Evolutionary conservation across 2,888 invertebrate genomes (phyloP), one percentile per base, ranked within the genome.

Genomic region (Mimumesa dahlbomi): DNA sequence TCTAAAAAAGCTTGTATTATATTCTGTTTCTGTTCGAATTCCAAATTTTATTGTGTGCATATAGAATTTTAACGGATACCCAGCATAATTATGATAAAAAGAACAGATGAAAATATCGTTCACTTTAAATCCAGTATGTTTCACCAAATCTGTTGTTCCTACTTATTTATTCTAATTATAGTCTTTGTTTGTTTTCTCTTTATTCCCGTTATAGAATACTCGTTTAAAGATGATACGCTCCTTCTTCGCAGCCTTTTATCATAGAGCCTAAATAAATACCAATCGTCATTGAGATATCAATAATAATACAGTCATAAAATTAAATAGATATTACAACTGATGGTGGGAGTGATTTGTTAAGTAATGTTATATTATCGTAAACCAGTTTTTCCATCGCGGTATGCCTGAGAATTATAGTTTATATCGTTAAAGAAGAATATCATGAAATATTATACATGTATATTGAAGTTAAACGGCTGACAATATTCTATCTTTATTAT

Each of bases 221-320:
- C 11, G 38, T 58, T 65, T 36, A 57, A 64, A 59, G 48, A 66
- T 43, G 53, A 61, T 64, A 57, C 63, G 65, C 79, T 79, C 78
- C 79, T 79, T 79, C 73, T 79, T 79, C 62, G 29, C 59, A 76
- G 78, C 78, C 78, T 79, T 77, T 76, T 72, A 76, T 57, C 40
- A 79, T 76, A 76, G 79, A 74, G 79, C 79, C 79, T 79, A 79
- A 79, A 52, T 54, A 63, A 61, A 69, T 57, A 61, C 42, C 45
- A 59, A 66, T 78, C 67, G 73, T 62, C 58, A 46, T 65, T 57
- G 62, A 66, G 49, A 59, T 66, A 70, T 67, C 72, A 69, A 34
- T 68, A 67, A 75, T 61, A 73, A 65, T 38, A 49, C 50, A 57
- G 46, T 67, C 70, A 54, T 59, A 61, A 64, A 54, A 40, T 50